phyloP scores from a whole-genome alignment of 2,797 vertebrate genomes.

The Anolis apletophallus region DNA sequence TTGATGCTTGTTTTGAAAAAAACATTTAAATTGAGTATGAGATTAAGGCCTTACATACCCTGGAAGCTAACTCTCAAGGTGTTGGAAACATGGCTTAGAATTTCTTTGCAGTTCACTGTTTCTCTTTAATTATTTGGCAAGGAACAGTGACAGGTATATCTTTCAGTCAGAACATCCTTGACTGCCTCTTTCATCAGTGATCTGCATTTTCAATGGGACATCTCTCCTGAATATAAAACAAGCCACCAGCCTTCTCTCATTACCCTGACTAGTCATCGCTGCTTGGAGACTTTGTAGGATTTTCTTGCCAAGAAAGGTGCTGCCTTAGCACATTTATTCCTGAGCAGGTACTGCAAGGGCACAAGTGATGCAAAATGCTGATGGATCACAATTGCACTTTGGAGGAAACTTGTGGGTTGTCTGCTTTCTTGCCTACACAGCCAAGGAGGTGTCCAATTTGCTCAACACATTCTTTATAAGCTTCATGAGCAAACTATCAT shows the following conservation, averaged over 20 bases:
- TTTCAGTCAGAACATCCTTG: neutral
- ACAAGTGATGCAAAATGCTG: neutral
- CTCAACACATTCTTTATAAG: neutral
- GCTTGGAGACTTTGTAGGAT: neutral
- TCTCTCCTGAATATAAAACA: slow-evolving; percentile 15
- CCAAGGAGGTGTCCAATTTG: neutral
- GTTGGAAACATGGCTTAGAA: neutral
- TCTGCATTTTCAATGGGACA: neutral
- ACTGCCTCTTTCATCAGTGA: neutral
- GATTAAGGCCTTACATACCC: neutral
- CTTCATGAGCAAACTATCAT: neutral
- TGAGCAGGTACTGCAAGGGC: slow-evolving; percentile 21
- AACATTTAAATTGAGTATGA: neutral
- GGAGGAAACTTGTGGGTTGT: neutral
- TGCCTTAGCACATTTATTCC: neutral
- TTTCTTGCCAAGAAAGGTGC: slow-evolving; percentile 27
- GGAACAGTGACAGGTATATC: neutral
- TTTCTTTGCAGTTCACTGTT: neutral
- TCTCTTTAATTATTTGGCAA: neutral
- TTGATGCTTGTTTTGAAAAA: neutral
- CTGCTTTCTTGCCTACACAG: slow-evolving; percentile 8
- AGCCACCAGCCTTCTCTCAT: neutral
- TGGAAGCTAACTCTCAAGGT: neutral
- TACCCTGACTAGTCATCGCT: slow-evolving; percentile 3
- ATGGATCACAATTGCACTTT: neutral